A percentile compares a stretch with the other conserved stretches of the same genome.
Conservation (phyloP, 2,797 vertebrate species). For the Moxostoma hubbsi region DNA sequence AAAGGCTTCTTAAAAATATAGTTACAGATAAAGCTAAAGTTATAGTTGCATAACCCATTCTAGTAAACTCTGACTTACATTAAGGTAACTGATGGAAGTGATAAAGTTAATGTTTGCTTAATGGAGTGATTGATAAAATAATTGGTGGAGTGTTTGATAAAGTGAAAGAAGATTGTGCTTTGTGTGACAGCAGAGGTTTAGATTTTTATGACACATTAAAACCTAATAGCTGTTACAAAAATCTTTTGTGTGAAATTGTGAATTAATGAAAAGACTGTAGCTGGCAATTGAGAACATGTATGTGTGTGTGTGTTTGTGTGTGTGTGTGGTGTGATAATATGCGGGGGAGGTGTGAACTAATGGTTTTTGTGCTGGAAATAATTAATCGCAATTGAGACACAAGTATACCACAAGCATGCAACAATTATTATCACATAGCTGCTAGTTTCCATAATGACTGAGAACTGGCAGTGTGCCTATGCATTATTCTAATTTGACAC, state of each 20-base stretch:
- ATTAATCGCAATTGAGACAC: slow-evolving; percentile 54
- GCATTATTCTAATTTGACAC: slow-evolving; percentile 32
- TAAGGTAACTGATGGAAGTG: neutral
- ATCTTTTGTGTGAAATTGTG: slow-evolving; percentile 2
- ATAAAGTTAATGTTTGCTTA: neutral
- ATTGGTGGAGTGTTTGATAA: neutral
- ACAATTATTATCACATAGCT: slow-evolving; percentile 58
- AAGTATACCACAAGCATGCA: slow-evolving; percentile 53
- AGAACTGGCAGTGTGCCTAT: slow-evolving; percentile 61
- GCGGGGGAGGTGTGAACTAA: slow-evolving; percentile 53
- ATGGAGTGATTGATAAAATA: neutral
- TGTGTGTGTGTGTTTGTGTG: slow-evolving; percentile 48
- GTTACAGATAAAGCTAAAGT: no score
- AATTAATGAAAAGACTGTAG: slow-evolving; percentile 1
- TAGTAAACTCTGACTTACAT: neutral
- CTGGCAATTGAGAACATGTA: neutral
- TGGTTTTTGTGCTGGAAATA: slow-evolving; percentile 57
- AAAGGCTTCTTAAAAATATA: neutral
- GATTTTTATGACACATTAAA: neutral
- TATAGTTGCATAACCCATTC: neutral
- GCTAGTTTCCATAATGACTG: slow-evolving; percentile 80
- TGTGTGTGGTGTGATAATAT: no score
- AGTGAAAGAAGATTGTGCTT: neutral
- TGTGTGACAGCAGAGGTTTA: neutral
- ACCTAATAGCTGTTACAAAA: neutral